Base-by-base conservation (phyloP, 2,888 invertebrate species). In the Thumatha senex region DNA sequence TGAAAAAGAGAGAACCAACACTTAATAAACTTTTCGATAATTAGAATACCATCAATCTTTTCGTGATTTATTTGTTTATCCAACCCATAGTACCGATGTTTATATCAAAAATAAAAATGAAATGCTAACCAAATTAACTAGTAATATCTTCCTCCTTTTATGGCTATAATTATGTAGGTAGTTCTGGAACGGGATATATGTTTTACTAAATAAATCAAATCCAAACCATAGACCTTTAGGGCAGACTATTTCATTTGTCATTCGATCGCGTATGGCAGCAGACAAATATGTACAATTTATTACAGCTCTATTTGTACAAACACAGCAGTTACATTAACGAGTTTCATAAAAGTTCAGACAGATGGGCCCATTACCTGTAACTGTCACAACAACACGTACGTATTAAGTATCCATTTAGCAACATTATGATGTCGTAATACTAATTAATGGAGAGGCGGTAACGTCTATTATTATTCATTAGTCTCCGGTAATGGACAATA, bases 261-360 rank as follows among this genome's bases (percentile, higher is more conserved):
- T 10, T 15, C 7, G 18, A 29, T 1, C 12, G 12, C 29, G 13
- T 40, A 29, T 12, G 10, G 10, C 13, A 40, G 24, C 11, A 12
- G 24, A 40, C 29, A 31, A 31, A 31, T 31, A 31, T 11, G 18
- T 31, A 7, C 31, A 11, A 39, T n/a, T 41, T 45, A 48, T 41
- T 30, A n/a, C n/a, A 40, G 43, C 8, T 44, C 41, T 38, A 48
- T 47, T 48, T 52, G 33, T 44, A 35, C 30, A 24, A 5, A 18
- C n/a, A 39, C 33, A 51, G 39, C 47, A 31, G 59, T 59, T 48
- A 52, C 29, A 11, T 51, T 46, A 42, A 56, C 46, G 46, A 48
- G 41, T 13, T 33, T 49, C 36, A 52, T 65, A 52, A 65, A 54
- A 24, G 33, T 34, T 35, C 38, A 49, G 51, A 51, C 52, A 49